These are phyloP conservation scores for Drosophila anceps DNA, from an alignment of 2,888 invertebrate genomes.

Conservation along the genomic window DNA sequence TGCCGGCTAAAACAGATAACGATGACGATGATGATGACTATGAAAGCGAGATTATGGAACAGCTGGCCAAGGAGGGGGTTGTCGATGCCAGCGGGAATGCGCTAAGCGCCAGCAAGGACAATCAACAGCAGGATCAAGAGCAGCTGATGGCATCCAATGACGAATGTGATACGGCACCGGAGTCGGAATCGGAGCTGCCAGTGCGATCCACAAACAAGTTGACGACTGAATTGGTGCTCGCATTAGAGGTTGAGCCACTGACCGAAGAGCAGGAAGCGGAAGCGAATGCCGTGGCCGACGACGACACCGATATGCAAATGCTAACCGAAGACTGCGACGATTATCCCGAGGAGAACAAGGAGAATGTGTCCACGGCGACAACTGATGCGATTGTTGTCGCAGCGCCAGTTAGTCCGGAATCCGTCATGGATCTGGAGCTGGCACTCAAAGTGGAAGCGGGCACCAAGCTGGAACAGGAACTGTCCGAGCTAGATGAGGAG, in stretches of 20 bases:
- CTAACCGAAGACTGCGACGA: slow-evolving; percentile 26
- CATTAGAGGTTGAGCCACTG: slow-evolving; percentile 16
- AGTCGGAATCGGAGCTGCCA: slow-evolving; percentile 6
- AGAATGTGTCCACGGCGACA: slow-evolving; percentile 58
- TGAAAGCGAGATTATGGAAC: slow-evolving; percentile 66
- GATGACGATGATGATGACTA: slow-evolving; percentile 59
- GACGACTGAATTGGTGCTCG: slow-evolving; percentile 47
- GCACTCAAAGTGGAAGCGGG: slow-evolving; percentile 40
- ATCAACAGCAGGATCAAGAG: slow-evolving; percentile 9
- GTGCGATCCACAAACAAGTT: slow-evolving; percentile 21
- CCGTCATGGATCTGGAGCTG: slow-evolving; percentile 48
- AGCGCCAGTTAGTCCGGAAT: slow-evolving; percentile 14
- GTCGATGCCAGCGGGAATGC: slow-evolving; percentile 68
- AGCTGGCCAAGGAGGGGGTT: slow-evolving; percentile 63
- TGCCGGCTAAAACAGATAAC: slow-evolving; percentile 30
- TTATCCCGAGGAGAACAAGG: slow-evolving; percentile 64
- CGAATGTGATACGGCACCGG: slow-evolving; percentile 36
- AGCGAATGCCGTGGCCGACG: slow-evolving; percentile 27
- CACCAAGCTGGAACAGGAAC: slow-evolving; percentile 14
- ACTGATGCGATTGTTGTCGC: slow-evolving; percentile 21
- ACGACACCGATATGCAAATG: slow-evolving; percentile 32
- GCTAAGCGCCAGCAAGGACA: slow-evolving; percentile 49
- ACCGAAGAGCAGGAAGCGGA: slow-evolving; percentile 52
- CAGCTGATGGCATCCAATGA: slow-evolving; percentile 1
- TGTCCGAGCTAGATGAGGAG: slow-evolving; percentile 43